Evolutionary conservation across 2,888 invertebrate species (phyloP).

Genomic region (Leucophora obtusa): DNA sequence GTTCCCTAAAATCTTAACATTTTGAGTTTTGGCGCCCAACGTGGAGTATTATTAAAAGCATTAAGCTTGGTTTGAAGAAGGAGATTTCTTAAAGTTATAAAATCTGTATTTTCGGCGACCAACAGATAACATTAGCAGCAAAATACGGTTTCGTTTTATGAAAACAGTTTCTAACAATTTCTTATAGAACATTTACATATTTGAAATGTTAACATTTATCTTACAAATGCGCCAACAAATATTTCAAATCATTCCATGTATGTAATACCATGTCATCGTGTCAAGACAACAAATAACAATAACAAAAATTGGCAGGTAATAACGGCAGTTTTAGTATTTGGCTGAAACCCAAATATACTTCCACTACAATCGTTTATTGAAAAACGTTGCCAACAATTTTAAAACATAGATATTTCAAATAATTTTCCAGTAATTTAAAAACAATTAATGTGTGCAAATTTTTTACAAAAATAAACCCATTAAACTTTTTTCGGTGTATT

Average conservation of each 20-base stretch:
- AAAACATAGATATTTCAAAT: slow-evolving; percentile 47
- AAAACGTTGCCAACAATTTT: slow-evolving; percentile 49
- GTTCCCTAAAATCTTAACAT: too few relatives aligned
- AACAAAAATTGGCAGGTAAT: slow-evolving; percentile 56
- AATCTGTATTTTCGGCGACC: too few relatives aligned
- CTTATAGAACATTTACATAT: not conserved
- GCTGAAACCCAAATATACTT: slow-evolving; percentile 49
- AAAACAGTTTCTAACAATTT: too few relatives aligned
- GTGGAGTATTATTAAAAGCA: too few relatives aligned
- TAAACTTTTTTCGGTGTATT: not conserved
- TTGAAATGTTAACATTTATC: slow-evolving; percentile 31
- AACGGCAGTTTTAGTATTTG: slow-evolving; percentile 54
- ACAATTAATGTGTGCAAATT: slow-evolving; percentile 56
- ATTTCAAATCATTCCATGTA: slow-evolving; percentile 37
- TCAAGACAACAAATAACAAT: slow-evolving; percentile 13
- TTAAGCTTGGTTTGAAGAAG: too few relatives aligned
- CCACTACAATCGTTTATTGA: slow-evolving; percentile 11
- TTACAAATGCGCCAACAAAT: slow-evolving; percentile 51
- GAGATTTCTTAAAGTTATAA: too few relatives aligned
- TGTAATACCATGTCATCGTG: slow-evolving; percentile 55
- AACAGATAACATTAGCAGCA: too few relatives aligned
- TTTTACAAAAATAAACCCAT: slow-evolving; percentile 4
- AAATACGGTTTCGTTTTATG: too few relatives aligned
- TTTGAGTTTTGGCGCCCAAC: too few relatives aligned
- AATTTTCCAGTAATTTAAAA: slow-evolving; percentile 63